phyloP scores from a whole-genome alignment of 2,113 vertebrate genomes.

The Cairina moschata region DNA sequence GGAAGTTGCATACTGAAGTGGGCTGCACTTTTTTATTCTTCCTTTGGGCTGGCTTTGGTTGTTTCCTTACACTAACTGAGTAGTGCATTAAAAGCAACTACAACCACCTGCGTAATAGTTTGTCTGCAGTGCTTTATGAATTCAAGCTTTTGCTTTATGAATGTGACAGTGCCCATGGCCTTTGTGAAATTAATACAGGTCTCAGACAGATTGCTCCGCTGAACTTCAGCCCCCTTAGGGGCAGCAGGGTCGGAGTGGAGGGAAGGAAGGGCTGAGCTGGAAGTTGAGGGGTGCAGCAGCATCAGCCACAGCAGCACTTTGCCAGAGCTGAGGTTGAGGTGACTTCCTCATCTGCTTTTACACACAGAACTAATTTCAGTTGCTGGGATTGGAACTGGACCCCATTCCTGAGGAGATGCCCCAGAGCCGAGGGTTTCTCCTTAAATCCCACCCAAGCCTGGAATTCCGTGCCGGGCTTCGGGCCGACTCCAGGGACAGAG shows the following conservation, averaged over 20 bases:
- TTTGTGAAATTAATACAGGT: neutral
- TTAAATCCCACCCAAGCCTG: neutral
- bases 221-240: neutral
- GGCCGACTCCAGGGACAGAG: neutral
- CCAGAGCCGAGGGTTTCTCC: neutral
- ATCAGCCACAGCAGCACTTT: rapidly evolving
- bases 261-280: neutral
- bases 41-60: neutral
- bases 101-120: neutral
- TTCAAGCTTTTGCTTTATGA: neutral
- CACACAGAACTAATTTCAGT: neutral
- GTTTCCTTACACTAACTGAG: neutral
- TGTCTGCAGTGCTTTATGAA: neutral
- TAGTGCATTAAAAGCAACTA: neutral
- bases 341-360: neutral
- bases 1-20: neutral
- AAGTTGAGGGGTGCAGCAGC: rapidly evolving
- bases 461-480: neutral
- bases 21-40: neutral
- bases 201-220: neutral
- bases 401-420: neutral
- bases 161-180: neutral
- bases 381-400: neutral
- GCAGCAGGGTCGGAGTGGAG: neutral
- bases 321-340: neutral